Percentiles rank a stretch among this genome's conserved stretches.
phyloP scores from a whole-genome alignment of 2,113 vertebrate genomes.

The Echinops telfairi region DNA sequence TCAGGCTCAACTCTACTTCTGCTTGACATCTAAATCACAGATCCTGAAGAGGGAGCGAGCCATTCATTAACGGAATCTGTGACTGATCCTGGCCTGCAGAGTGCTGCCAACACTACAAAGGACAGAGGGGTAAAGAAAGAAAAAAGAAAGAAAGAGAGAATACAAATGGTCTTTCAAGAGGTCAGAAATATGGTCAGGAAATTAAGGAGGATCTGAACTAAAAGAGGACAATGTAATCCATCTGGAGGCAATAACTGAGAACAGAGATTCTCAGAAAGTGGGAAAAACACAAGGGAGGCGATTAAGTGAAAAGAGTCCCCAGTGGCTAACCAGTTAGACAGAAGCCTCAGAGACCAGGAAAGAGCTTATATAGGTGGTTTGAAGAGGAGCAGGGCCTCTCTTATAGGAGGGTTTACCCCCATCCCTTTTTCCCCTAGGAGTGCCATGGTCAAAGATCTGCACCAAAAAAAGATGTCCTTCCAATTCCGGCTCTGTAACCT shows the following conservation, averaged over 20 bases:
- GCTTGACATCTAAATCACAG: background rate
- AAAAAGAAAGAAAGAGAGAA: background rate
- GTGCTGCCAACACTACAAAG: background rate
- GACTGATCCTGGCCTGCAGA: background rate
- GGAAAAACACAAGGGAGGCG: background rate
- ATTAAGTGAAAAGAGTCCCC: background rate
- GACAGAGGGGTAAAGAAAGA: background rate
- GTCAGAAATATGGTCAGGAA: slow-evolving; percentile 47
- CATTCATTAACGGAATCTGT: background rate
- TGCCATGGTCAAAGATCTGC: background rate
- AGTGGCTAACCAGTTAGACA: slow-evolving; percentile 1
- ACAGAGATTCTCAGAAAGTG: slow-evolving; percentile 50
- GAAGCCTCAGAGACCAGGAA: background rate
- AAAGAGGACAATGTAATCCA: slow-evolving; percentile 11
- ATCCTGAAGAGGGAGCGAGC: background rate
- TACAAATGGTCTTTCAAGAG: slow-evolving; percentile 9
- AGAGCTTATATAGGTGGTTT: background rate
- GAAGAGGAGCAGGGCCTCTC: background rate
- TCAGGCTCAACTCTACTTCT: background rate
- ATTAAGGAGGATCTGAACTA: slow-evolving; percentile 48
- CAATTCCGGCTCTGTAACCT: background rate
- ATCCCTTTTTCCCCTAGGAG: background rate
- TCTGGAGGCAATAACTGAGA: slow-evolving; percentile 43
- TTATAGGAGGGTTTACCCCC: background rate
- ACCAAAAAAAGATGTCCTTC: background rate